A percentile compares a stretch with the other conserved stretches of the same genome.
Evolutionary conservation across 1,140 invertebrate genomes (phyloP).

Genomic region (Euwallacea similis): DNA sequence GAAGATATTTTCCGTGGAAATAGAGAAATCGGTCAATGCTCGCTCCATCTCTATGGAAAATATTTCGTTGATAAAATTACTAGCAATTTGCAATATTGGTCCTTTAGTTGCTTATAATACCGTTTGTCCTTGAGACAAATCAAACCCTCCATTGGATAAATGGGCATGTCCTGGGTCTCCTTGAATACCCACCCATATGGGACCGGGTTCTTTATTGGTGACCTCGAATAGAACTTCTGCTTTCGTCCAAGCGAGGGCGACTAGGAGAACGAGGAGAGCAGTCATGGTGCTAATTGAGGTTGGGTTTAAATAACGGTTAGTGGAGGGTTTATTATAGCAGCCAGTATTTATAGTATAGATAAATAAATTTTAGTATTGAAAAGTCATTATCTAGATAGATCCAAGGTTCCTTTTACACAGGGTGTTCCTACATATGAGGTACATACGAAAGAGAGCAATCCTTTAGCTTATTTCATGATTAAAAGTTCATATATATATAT

Average conservation of each 20-base stretch:
- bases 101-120: slow-evolving; percentile 8
- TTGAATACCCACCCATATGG: slow-evolving; percentile 41
- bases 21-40: background rate
- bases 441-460: too few relatives aligned
- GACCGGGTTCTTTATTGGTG: slow-evolving; percentile 32
- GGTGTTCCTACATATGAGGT: too few relatives aligned
- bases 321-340: too few relatives aligned
- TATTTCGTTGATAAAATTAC: background rate
- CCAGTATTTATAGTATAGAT: too few relatives aligned
- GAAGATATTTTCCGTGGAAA: background rate
- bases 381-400: too few relatives aligned
- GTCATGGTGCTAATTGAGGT: background rate
- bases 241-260: background rate
- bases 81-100: background rate
- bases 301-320: too few relatives aligned
- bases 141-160: slow-evolving; percentile 38
- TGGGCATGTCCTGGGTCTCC: slow-evolving; percentile 38
- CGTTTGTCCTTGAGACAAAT: slow-evolving; percentile 29
- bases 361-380: too few relatives aligned
- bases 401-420: too few relatives aligned
- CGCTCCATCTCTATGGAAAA: background rate
- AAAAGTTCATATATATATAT: too few relatives aligned
- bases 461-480: too few relatives aligned
- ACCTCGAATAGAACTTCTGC: slow-evolving; percentile 36
- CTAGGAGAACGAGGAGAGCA: background rate